phyloP scores from a whole-genome alignment of 2,797 vertebrate species.

The Bradypodion ventrale region DNA sequence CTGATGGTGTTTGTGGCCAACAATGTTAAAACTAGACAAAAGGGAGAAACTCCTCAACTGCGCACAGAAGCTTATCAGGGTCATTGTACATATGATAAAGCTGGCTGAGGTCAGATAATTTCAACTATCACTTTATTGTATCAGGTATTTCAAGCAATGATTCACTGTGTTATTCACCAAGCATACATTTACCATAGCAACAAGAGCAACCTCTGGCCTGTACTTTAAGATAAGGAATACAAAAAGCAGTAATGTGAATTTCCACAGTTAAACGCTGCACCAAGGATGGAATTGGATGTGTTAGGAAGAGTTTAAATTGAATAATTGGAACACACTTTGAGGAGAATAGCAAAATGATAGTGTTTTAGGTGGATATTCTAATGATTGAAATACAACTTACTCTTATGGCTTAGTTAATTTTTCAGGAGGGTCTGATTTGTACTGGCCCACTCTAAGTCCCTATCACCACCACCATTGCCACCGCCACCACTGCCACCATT shows the following conservation, averaged over 20 bases:
- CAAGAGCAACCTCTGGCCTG: not conserved
- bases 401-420: not conserved
- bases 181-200: not conserved
- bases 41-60: slow-evolving; percentile 30
- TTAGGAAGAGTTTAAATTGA: not conserved
- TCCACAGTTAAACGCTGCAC: slow-evolving; percentile 20
- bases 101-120: not conserved
- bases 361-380: not conserved
- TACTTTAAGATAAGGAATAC: not conserved
- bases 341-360: not conserved
- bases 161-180: slow-evolving; percentile 1
- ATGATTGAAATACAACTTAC: not conserved
- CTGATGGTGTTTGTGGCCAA: slow-evolving; percentile 26
- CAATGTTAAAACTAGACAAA: slow-evolving; percentile 11
- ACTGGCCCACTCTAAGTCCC: not conserved
- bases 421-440: not conserved
- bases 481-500: too few species aligned
- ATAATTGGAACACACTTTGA: slow-evolving; percentile 23
- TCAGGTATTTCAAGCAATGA: slow-evolving; percentile 26
- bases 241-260: not conserved
- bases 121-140: slow-evolving; percentile 1
- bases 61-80: not conserved
- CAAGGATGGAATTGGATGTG: slow-evolving; percentile 32
- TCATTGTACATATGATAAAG: slow-evolving; percentile 18
- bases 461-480: too few species aligned